Evolutionary conservation across 2,888 invertebrate species (phyloP), one percentile per base, ranked within the genome.

Genomic region (Caenorhabditis sp.): DNA sequence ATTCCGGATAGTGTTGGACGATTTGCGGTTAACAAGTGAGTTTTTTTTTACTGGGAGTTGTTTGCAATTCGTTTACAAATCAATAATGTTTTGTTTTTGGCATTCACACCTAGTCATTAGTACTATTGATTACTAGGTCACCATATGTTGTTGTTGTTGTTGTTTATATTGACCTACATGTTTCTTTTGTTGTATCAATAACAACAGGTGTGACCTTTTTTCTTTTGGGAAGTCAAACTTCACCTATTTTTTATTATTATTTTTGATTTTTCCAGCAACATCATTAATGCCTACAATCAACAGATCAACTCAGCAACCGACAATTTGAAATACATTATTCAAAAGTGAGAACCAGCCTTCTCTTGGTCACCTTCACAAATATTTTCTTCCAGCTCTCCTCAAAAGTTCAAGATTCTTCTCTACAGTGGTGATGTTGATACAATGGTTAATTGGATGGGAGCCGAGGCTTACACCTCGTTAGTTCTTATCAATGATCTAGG

Each of bases 361-460:
- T n/a, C 4, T 27, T 23, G 26, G 19, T 17, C 4, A 55, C 8
- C 26, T 21, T 3, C 4, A 55, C 5, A 1, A 26, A 17, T 26
- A 43, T 74, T n/a, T n/a, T n/a, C n/a, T n/a, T 70, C 19, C 62
- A 75, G 70, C 17, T 58, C 70, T 0, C 60, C 74, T 36, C 53
- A 62, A 1, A 36, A 66, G 17, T 79, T 73, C 68, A 64, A 67
- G 26, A 71, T 79, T 17, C 58, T 79, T 0, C 51, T 74, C 54
- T 76, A 76, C 69, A 75, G 63, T 37, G 78, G 78, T 27, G 78
- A 79, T 27, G 76, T 67, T 21, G 78, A 79, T 50, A 71, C 73
- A n/a, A 74, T 74, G 74, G 71, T 73, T 10, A 79, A 79, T 58
- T 76, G 76, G 74, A 63, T 79, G 6, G 71, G 78, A 24, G 67